phyloP scores from a whole-genome alignment of 2,888 invertebrate species.

The Plagodis dolabraria region DNA sequence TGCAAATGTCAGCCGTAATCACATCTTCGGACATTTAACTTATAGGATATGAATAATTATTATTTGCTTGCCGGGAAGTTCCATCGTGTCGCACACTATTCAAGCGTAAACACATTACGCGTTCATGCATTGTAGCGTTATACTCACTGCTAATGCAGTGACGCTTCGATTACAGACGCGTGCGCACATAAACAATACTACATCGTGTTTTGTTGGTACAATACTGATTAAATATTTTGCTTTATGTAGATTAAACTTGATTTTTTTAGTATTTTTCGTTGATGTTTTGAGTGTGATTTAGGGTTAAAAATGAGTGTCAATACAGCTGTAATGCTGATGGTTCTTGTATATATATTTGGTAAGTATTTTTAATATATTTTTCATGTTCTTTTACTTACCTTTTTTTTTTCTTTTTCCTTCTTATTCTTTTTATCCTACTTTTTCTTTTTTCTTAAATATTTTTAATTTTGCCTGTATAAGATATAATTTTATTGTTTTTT shows the following conservation, averaged over 20 bases:
- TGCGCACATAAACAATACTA: slow-evolving; percentile 40
- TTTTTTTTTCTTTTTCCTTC: no score
- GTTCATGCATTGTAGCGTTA: slow-evolving; percentile 15
- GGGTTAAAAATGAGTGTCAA: slow-evolving; percentile 39
- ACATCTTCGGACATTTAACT: no score
- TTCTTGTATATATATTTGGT: slow-evolving; percentile 40
- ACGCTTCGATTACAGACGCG: slow-evolving; percentile 26
- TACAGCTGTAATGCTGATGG: slow-evolving; percentile 23
- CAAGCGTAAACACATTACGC: slow-evolving; percentile 11
- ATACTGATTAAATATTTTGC: not conserved
- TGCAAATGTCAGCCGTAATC: no score
- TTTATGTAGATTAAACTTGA: no score
- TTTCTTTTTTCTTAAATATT: no score
- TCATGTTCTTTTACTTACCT: no score
- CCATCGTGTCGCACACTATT: slow-evolving; percentile 13
- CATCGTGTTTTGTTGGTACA: slow-evolving; percentile 8
- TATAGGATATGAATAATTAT: slow-evolving; percentile 20
- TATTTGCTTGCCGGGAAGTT: slow-evolving; percentile 21
- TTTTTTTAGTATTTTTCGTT: not conserved
- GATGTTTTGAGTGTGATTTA: not conserved
- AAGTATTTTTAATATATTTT: slow-evolving; percentile 35
- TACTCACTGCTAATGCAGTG: slow-evolving; percentile 30
- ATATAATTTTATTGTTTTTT: no score
- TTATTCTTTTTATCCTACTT: no score
- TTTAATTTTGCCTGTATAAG: no score